Evolutionary conservation across 2,888 invertebrate genomes (phyloP).

Genomic region (Acanthosepion esculentum): DNA sequence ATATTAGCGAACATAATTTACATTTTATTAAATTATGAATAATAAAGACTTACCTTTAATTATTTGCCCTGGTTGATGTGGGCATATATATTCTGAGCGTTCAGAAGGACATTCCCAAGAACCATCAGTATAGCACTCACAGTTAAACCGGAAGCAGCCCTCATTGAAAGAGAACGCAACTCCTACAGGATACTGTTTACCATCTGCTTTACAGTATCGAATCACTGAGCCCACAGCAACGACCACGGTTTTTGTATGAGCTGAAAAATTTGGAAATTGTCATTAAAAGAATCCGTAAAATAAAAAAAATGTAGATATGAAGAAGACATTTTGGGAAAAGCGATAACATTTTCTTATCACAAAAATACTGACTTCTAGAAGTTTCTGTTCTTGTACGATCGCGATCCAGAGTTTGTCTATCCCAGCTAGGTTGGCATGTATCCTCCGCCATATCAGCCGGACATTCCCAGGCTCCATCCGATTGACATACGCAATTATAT

Average conservation of each 20-base stretch:
- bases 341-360: too few relatives aligned
- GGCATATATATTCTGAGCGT: neutral
- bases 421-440: neutral
- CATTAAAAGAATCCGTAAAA: too few relatives aligned
- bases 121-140: neutral
- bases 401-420: neutral
- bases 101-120: conserved; percentile 46
- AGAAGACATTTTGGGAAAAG: too few relatives aligned
- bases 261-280: neutral
- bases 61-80: too few relatives aligned
- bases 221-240: conserved; percentile 44
- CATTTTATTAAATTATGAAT: too few relatives aligned
- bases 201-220: conserved; percentile 55
- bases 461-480: conserved; percentile 62
- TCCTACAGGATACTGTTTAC: conserved; percentile 48
- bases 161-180: neutral
- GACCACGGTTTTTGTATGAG: neutral
- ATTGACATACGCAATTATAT: conserved; percentile 63
- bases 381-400: neutral
- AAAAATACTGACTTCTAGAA: too few relatives aligned
- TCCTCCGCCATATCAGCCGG: conserved; percentile 52
- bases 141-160: conserved; percentile 36
- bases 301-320: too few relatives aligned
- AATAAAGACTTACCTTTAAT: too few relatives aligned
- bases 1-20: too few relatives aligned